Base-by-base conservation (phyloP, 2,113 vertebrate species). In the Passerina amoena region DNA sequence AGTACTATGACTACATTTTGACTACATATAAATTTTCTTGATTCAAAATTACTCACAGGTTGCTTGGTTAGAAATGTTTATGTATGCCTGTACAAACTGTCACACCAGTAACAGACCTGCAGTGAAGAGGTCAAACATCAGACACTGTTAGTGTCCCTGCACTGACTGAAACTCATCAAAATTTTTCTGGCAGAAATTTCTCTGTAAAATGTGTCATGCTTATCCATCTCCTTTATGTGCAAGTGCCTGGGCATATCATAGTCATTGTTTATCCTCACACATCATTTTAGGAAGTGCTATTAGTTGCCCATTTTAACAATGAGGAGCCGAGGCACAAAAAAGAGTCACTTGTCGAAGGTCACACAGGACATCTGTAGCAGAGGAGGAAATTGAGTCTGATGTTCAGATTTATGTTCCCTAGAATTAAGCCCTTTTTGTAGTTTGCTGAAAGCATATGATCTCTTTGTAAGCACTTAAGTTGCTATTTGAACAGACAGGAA, bases 371-470 rank as follows among this genome's bases (percentile, higher is more conserved):
- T 80, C 54, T 73, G 38, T 44, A 88, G 60, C 48, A 47, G 54
- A 84, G 80, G 22, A 95, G 66, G 50, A 93, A 95, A 94, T 13
- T 72, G 82, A 95, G 76, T 48, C 59, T 59, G 75, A 80, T 63
- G 61, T 83, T 80, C 68, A 86, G 66, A 90, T 69, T 88, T 65
- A 86, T 75, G 40, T 59, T 83, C 11, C 50, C 64, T 56, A 70
- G 45, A 92, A 79, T 6, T 2, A 86, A 88, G 68, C 27, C 33
- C 14, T 92, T 90, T 93, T 77, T 4, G 2, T 50, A 66, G 77
- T 65, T 80, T 90, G 60, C 64, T 86, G 79, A 88, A 97, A 96
- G 82, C 68, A 77, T 73, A 75, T 88, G 90, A 92, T 86, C 90
- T 66, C 63, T 96, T 95, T 86, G 50, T 80, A 88, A 90, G 82